Evolutionary conservation across 1,140 invertebrate genomes (phyloP).

Genomic region (Arion vulgaris): DNA sequence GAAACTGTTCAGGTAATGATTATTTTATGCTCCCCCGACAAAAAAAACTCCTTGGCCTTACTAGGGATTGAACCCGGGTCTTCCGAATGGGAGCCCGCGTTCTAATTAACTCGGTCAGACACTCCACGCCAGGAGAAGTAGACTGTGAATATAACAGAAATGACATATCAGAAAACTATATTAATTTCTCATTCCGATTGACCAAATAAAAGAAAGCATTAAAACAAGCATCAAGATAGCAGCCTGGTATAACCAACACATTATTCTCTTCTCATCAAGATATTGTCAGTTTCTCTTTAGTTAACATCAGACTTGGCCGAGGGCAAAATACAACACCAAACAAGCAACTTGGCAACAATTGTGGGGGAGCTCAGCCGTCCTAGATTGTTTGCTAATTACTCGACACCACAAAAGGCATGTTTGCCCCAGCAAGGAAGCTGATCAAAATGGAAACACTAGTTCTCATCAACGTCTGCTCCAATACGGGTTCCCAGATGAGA

Average conservation of each 20-base stretch:
- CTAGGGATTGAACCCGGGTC: too few species aligned
- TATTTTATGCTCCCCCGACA: too few species aligned
- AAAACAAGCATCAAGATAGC: too few species aligned
- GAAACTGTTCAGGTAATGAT: too few species aligned
- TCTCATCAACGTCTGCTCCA: not conserved
- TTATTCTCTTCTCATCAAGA: not conserved
- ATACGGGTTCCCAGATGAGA: not conserved
- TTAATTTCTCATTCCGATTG: too few species aligned
- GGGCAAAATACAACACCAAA: not conserved
- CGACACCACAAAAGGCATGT: constrained; percentile 16
- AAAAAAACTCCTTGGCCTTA: too few species aligned
- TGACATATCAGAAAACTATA: too few species aligned
- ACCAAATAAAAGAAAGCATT: too few species aligned
- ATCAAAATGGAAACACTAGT: not conserved
- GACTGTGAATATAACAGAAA: too few species aligned
- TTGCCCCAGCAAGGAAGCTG: not conserved
- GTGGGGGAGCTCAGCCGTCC: not conserved
- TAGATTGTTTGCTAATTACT: constrained; percentile 17
- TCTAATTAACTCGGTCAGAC: too few species aligned
- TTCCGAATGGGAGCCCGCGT: too few species aligned
- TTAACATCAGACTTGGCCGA: not conserved
- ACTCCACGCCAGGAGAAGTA: too few species aligned
- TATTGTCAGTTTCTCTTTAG: not conserved
- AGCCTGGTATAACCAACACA: not conserved
- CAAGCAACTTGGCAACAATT: not conserved